Conservation (phyloP, 2,113 vertebrate species). For the Festucalex cinctus region DNA sequence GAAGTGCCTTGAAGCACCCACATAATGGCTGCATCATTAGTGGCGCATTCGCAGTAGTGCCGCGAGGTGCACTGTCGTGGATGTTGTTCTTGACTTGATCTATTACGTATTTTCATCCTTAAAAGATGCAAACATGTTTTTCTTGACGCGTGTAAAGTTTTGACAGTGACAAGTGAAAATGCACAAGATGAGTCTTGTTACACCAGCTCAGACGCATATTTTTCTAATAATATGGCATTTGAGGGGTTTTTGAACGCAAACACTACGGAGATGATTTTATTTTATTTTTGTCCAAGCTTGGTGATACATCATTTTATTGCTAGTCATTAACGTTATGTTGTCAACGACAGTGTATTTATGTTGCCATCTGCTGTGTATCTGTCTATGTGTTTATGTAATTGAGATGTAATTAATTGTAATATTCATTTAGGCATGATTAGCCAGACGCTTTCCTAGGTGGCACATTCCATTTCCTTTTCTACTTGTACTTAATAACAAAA, state of each 20-base stretch:
- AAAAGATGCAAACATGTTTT: constrained; percentile 1
- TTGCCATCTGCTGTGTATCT: background rate
- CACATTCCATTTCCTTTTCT: background rate
- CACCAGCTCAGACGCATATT: constrained; percentile 16
- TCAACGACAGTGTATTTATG: background rate
- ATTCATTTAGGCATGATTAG: background rate
- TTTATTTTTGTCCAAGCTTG: constrained; percentile 6
- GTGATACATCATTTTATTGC: background rate
- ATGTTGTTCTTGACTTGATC: constrained; percentile 40
- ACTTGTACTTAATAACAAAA: too few relatives aligned
- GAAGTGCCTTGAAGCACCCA: constrained; percentile 37
- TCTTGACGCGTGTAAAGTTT: constrained; percentile 25
- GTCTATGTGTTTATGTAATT: background rate
- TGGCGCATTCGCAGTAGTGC: constrained; percentile 23
- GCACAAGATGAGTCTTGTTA: constrained; percentile 16
- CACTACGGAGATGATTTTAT: background rate
- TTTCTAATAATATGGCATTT: constrained; percentile 29
- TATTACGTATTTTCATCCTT: constrained; percentile 27
- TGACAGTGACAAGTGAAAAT: constrained; percentile 25
- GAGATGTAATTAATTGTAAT: background rate
- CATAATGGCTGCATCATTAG: constrained; percentile 55
- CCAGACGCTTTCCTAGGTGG: background rate
- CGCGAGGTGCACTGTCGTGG: constrained; percentile 12
- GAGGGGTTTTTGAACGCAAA: constrained; percentile 23
- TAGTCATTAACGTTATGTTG: background rate